These are phyloP conservation scores for Ephestia elutella DNA, from an alignment of 1,140 invertebrate genomes.

Conservation along the genomic window DNA sequence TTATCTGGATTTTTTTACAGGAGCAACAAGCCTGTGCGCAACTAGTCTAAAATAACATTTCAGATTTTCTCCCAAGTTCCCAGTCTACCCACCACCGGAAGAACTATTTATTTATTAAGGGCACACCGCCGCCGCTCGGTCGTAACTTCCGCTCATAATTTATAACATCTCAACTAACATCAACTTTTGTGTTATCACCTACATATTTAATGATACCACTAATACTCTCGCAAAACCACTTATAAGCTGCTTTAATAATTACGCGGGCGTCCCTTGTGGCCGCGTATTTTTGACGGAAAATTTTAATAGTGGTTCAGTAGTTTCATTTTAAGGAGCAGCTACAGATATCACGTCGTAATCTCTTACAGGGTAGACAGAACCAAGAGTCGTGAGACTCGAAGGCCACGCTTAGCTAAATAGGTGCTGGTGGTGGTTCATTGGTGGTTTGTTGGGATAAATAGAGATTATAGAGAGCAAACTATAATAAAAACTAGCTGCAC, in stretches of 20 bases:
- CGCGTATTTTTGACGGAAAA: neutral
- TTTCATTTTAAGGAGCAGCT: too few relatives aligned
- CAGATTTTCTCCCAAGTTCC: neutral
- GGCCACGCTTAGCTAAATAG: too few relatives aligned
- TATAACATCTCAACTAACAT: constrained; percentile 10
- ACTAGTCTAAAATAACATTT: too few relatives aligned
- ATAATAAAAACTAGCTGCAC: too few relatives aligned
- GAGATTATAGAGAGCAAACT: too few relatives aligned
- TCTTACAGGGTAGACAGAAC: too few relatives aligned
- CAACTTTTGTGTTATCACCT: constrained; percentile 6
- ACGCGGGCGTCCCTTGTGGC: neutral
- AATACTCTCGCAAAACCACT: neutral
- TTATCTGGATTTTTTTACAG: too few relatives aligned
- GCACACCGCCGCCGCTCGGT: neutral
- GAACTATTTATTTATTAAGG: constrained; percentile 10
- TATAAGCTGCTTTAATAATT: neutral
- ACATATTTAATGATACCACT: constrained; percentile 5
- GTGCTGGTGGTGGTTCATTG: too few relatives aligned
- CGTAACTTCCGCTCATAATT: constrained; percentile 9
- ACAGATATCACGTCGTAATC: too few relatives aligned
- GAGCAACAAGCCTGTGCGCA: too few relatives aligned
- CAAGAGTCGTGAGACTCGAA: too few relatives aligned
- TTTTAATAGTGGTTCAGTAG: neutral
- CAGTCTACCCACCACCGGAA: neutral
- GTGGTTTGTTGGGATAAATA: too few relatives aligned